Conservation (phyloP, 2,113 vertebrate species). For the Hipposideros armiger region DNA sequence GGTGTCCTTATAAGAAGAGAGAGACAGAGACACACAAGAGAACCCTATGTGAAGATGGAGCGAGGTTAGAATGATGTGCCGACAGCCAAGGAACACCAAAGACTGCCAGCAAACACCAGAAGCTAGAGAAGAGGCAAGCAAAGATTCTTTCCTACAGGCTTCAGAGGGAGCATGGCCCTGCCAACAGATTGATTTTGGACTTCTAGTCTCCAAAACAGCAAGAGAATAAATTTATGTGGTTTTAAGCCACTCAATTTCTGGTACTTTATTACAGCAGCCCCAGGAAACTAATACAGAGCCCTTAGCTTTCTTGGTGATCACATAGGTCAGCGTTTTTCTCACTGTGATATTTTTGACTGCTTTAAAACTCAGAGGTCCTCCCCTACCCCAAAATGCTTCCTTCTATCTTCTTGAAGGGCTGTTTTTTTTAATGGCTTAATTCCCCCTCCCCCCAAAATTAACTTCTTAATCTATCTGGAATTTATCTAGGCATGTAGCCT, state of each 20-base stretch:
- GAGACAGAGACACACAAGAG: neutral
- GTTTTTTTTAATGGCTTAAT: neutral
- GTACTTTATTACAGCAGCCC: neutral
- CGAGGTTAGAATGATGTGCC: neutral
- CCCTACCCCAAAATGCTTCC: neutral
- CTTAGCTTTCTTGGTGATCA: neutral
- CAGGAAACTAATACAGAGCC: neutral
- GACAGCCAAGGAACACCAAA: neutral
- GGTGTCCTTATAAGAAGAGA: neutral
- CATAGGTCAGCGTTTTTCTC: neutral
- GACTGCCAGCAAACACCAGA: neutral
- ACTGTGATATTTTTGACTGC: neutral
- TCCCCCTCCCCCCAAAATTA: neutral
- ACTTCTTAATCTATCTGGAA: slow-evolving; percentile 6
- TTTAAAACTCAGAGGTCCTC: slow-evolving; percentile 29
- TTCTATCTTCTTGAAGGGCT: neutral
- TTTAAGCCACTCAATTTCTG: neutral
- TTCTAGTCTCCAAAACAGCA: neutral
- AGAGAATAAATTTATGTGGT: neutral
- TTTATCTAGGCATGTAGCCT: slow-evolving; percentile 1
- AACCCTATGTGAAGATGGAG: neutral
- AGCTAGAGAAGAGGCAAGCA: neutral
- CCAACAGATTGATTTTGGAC: neutral
- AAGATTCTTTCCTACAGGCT: neutral
- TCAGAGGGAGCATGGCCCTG: neutral